These are phyloP conservation scores for Drosophila ezoana DNA, from an alignment of 2,888 invertebrate genomes.

Conservation along the genomic window DNA sequence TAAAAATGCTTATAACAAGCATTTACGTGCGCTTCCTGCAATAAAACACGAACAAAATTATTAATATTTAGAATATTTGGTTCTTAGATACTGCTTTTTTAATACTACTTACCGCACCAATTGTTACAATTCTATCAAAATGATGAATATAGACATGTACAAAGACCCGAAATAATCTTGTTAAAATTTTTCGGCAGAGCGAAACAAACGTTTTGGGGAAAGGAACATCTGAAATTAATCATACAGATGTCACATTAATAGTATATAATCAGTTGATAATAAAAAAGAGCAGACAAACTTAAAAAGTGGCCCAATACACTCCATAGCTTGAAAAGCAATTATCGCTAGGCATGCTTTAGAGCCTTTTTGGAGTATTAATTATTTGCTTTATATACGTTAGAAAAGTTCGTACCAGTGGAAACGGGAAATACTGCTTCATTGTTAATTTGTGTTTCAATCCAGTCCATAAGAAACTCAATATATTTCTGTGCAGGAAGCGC, in stretches of 20 bases:
- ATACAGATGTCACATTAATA: neutral
- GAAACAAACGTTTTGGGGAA: conserved; percentile 93
- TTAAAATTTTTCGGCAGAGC: conserved; percentile 94
- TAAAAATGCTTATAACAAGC: conserved; percentile 98
- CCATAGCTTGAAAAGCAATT: too few species aligned
- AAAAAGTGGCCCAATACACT: too few species aligned
- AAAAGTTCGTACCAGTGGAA: conserved; percentile 85
- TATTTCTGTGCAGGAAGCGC: conserved; percentile 93
- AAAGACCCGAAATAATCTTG: conserved; percentile 94
- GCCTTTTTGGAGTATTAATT: too few species aligned
- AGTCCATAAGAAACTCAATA: conserved; percentile 94
- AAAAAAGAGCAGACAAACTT: neutral
- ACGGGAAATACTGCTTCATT: conserved; percentile 94
- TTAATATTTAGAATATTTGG: neutral
- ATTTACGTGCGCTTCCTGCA: conserved; percentile 93
- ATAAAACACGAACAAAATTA: neutral
- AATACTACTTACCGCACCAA: conserved; percentile 91
- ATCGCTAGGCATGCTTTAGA: too few species aligned
- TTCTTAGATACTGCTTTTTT: neutral
- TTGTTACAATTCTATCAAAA: conserved; percentile 94
- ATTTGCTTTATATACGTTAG: neutral
- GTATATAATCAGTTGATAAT: neutral
- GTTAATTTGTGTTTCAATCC: conserved; percentile 96
- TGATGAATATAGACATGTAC: conserved; percentile 98
- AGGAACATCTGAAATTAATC: conserved; percentile 88